Evolutionary conservation across 2,797 vertebrate species (phyloP), one percentile per base, ranked within the genome.

Genomic region (Chaunax sp.): DNA sequence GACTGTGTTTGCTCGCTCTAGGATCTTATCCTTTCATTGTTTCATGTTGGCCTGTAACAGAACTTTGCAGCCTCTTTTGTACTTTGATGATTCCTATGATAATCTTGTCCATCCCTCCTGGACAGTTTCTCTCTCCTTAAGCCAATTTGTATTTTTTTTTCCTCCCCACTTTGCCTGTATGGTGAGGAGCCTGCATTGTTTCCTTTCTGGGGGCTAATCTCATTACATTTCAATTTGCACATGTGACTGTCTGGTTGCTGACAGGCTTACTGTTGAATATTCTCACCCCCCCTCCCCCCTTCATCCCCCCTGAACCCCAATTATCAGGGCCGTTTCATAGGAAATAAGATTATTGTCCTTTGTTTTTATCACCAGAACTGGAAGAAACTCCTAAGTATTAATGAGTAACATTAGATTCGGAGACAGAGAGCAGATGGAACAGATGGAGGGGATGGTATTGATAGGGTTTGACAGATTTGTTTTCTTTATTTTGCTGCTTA

Each of bases 211-310:
- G 68, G 77, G 71, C 63, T 93, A 92, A 92, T 93, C 89, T 89
- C 73, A 91, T 92, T 92, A 90, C 75, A 75, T 86, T 89, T 90
- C 88, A 84, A 87, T 92, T 92, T 91, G 89, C 78, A 90, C 92
- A 92, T 91, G 87, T 86, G 82, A 92, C 89, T 80, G 85, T 87
- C 89, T 88, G 85, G 72, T 90, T 80, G 87, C 85, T 86, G 88
- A 86, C 88, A 83, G 81, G 84, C 87, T 89, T 86, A 87, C 68
- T 80, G 84, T 80, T 83, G 82, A 87, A 83, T 43, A 74, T 74
- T 61, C 81, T 71, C 75, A 56, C 56, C 25, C 67, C 67, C 23
- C 47, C 57, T 7, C 67, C 67, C 25, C 44, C 46, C 33, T 54
- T 57, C 13, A 20, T 26, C 46, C 59, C 69, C 30, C 51, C 30